Base-by-base conservation (phyloP, 2,888 invertebrate species). In the Cephus pygmeus region DNA sequence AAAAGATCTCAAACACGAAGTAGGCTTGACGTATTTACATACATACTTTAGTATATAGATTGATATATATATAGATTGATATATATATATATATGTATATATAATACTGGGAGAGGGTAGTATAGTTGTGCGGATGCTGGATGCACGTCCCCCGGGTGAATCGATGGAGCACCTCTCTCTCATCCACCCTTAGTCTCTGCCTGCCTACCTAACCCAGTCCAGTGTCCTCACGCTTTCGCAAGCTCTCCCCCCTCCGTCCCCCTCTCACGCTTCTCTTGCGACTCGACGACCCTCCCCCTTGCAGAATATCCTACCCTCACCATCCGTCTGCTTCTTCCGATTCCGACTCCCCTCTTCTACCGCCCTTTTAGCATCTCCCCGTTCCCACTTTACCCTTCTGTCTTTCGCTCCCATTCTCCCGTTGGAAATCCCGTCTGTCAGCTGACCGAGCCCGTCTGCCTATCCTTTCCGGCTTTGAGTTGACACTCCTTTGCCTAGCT, bases 61-160 rank as follows among this genome's bases (percentile, higher is more conserved):
- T 12, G 12, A 36, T 15, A 40, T 40, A 15, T 40, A 40, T 40
- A 15, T 15, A 33, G 2, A 33, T 33, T 33, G 31, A 33, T 33
- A 36, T 36, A 12, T 36, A 36, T 36, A 36, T 12, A 12, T 4
- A 15, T 36, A 0, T 31, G 31, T 31, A 36, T 36, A 12, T 36
- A 36, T 12, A 34, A 34, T 77, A 56, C 40, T 15, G 0, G 15
- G 15, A 40, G 40, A 15, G 15, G 15, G 76, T 56, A 76, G 56
- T 71, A 74, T 75, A 69, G 79, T 77, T 73, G 80, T 76, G 73
- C 77, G 85, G 80, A 86, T 84, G 85, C 83, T 84, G 84, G 84
- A 86, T 86, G 87, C 87, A 85, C 85, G 85, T 87, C 88, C 87
- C 89, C 88, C 87, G 88, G 89, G 87, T 87, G 88, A 89, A 88